Percentiles rank a stretch among this genome's conserved stretches.
These are phyloP conservation scores for Melieria omissa DNA, from an alignment of 2,888 invertebrate species.

Conservation along the genomic window DNA sequence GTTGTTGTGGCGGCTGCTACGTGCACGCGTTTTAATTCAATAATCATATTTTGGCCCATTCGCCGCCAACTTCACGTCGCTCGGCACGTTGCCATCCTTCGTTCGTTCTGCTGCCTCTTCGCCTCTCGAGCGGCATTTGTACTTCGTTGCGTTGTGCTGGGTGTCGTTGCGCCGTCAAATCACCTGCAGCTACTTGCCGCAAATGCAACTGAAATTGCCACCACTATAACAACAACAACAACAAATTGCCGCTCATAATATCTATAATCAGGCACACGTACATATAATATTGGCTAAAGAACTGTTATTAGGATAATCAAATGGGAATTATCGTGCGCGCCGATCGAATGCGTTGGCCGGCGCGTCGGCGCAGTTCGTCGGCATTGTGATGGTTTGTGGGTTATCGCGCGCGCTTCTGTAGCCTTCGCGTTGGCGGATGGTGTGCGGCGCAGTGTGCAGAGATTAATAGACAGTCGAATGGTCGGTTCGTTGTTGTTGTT, in stretches of 20 bases:
- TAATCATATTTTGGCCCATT: slow-evolving; percentile 22
- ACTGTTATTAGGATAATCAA: slow-evolving; percentile 68
- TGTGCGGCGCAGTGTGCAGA: not conserved
- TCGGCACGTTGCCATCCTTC: too few species aligned
- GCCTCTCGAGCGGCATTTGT: too few species aligned
- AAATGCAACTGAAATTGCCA: not conserved
- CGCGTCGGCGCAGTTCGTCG: slow-evolving; percentile 19
- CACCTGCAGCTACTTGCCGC: slow-evolving; percentile 41
- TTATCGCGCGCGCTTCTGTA: too few species aligned
- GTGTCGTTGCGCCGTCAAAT: not conserved
- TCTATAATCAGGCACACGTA: slow-evolving; percentile 68
- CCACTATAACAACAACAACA: slow-evolving; percentile 19
- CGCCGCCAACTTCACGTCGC: not conserved
- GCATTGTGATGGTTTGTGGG: not conserved
- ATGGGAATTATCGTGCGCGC: slow-evolving; percentile 66
- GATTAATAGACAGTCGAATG: slow-evolving; percentile 3
- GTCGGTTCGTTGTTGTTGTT: not conserved
- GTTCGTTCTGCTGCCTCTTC: too few species aligned
- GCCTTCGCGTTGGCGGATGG: too few species aligned
- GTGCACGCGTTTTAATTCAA: slow-evolving; percentile 22
- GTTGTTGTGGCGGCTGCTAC: not conserved
- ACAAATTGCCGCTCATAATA: slow-evolving; percentile 56
- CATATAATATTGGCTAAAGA: slow-evolving; percentile 67
- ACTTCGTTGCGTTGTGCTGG: too few species aligned
- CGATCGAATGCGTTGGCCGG: slow-evolving; percentile 53